Conservation (phyloP, 2,888 invertebrate species). For the Hermaeophaga mercurialis region DNA sequence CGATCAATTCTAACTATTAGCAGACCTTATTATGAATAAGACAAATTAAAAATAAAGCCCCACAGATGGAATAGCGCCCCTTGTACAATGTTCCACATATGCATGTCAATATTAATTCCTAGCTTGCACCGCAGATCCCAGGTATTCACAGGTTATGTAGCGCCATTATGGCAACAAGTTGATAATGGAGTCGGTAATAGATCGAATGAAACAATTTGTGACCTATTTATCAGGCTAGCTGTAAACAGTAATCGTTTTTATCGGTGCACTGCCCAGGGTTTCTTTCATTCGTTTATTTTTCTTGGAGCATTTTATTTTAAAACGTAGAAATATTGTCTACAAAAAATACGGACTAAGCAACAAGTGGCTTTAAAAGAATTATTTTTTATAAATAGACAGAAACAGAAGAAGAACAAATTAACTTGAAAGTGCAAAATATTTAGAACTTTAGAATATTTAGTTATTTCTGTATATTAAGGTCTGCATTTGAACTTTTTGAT, state of each 20-base stretch:
- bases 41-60: too few relatives aligned
- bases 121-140: background rate
- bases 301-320: background rate
- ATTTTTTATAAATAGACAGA: too few relatives aligned
- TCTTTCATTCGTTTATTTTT: background rate
- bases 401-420: too few relatives aligned
- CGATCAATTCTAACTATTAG: too few relatives aligned
- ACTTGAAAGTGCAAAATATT: too few relatives aligned
- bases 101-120: background rate
- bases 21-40: too few relatives aligned
- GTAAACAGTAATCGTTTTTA: background rate
- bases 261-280: background rate
- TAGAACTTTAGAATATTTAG: too few relatives aligned
- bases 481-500: too few relatives aligned
- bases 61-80: too few relatives aligned
- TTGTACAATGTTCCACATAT: background rate
- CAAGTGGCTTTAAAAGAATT: too few relatives aligned
- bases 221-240: background rate
- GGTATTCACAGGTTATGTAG: background rate
- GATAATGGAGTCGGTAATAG: background rate
- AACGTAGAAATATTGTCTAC: background rate
- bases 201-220: background rate
- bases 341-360: background rate
- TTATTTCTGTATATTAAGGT: too few relatives aligned
- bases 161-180: background rate